These are phyloP conservation scores for Oncorhynchus masou DNA, from an alignment of 2,113 vertebrate genomes.

Conservation along the genomic window DNA sequence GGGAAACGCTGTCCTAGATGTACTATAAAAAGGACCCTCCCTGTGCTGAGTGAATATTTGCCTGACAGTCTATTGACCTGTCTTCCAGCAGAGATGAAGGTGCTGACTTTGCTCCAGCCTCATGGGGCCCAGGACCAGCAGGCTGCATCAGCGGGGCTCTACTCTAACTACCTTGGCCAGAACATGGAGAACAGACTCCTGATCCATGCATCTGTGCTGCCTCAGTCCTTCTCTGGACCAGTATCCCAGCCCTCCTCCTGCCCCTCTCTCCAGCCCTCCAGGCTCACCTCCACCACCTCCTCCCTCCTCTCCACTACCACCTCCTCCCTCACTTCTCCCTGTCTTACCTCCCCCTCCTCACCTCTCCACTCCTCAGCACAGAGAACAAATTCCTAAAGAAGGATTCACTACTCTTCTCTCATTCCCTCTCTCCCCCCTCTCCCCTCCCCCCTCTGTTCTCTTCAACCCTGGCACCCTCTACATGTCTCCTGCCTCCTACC, in stretches of 20 bases:
- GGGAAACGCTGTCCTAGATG: no score
- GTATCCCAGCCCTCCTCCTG: slow-evolving; percentile 41
- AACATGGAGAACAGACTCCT: slow-evolving; percentile 71
- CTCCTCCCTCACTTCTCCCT: slow-evolving; percentile 2
- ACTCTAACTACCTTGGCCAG: slow-evolving; percentile 41
- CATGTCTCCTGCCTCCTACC: slow-evolving; percentile 17
- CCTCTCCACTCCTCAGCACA: slow-evolving; percentile 56
- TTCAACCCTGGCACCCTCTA: slow-evolving; percentile 18
- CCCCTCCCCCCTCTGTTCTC: slow-evolving; percentile 17
- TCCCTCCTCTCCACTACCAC: background rate
- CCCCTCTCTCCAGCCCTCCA: slow-evolving; percentile 51
- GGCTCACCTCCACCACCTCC: slow-evolving; percentile 57
- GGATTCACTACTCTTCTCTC: background rate
- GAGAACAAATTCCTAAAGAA: slow-evolving; percentile 50
- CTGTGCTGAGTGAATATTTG: background rate
- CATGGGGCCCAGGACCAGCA: slow-evolving; percentile 15
- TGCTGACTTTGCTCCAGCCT: slow-evolving; percentile 37
- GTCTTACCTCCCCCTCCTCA: slow-evolving; percentile 3
- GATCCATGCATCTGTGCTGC: slow-evolving; percentile 30
- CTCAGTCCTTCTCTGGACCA: background rate
- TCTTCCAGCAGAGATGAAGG: slow-evolving; percentile 58
- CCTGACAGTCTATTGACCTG: slow-evolving; percentile 13
- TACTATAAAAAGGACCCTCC: background rate
- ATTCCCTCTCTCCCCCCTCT: slow-evolving; percentile 17
- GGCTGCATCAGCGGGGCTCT: slow-evolving; percentile 25